These are phyloP conservation scores for Corticium candelabrum DNA, from an alignment of 37 sponge, comb jelly and placozoan genomes.

Conservation along the genomic window DNA sequence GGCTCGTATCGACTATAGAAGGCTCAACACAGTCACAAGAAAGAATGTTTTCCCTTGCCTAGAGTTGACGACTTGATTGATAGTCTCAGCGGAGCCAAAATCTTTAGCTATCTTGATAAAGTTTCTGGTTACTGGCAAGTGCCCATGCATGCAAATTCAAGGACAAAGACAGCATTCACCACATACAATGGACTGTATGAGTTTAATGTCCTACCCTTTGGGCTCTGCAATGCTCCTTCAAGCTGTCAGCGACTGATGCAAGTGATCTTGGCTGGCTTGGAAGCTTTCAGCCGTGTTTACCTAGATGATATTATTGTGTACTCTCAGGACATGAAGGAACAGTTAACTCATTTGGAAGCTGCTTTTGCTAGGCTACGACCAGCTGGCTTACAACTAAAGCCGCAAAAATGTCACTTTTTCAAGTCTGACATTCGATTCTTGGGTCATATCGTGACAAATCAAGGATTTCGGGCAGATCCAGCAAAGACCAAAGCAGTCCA, in stretches of 20 bases:
- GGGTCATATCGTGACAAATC: conserved; percentile 13
- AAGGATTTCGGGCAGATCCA: conserved; percentile 14
- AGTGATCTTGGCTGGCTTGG: conserved; percentile 21
- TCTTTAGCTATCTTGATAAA: neutral
- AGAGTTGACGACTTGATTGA: neutral
- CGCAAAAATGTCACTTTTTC: conserved; percentile 15
- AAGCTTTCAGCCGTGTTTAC: conserved; percentile 12
- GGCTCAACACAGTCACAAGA: neutral
- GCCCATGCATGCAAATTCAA: neutral
- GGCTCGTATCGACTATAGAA: neutral
- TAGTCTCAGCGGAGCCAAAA: too few relatives aligned
- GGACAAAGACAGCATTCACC: neutral
- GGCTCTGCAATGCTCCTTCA: conserved; percentile 8
- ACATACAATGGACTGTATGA: neutral
- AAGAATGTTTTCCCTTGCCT: neutral
- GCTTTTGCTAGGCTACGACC: conserved; percentile 21
- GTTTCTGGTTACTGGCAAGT: neutral
- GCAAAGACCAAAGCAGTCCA: conserved; percentile 6
- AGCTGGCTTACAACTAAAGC: conserved; percentile 27
- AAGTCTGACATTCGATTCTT: neutral
- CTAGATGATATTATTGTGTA: conserved; percentile 42
- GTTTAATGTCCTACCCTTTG: conserved; percentile 8
- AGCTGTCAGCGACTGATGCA: conserved; percentile 18
- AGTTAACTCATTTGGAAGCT: conserved; percentile 15
- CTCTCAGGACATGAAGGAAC: conserved; percentile 18